Percentiles rank a stretch among this genome's conserved stretches.
These are phyloP conservation scores for Heliconius aoede DNA, from an alignment of 2,888 invertebrate species.

Conservation along the genomic window DNA sequence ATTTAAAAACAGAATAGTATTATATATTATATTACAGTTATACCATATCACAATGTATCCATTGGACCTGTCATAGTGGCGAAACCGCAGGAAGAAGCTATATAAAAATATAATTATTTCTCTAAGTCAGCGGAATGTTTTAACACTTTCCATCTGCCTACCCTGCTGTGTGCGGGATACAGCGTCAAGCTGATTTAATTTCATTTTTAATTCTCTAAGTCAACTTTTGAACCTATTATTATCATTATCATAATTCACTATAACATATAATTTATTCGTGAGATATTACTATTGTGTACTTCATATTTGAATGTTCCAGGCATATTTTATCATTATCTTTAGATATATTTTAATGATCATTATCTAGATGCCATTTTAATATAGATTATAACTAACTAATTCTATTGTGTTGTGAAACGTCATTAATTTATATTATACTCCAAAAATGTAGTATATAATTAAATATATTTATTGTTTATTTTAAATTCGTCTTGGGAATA, in stretches of 20 bases:
- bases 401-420: slow-evolving; percentile 15
- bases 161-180: too few species aligned
- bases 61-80: too few species aligned
- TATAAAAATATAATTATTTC: too few species aligned
- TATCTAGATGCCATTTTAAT: slow-evolving; percentile 19
- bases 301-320: background rate
- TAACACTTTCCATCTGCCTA: too few species aligned
- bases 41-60: too few species aligned
- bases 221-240: background rate
- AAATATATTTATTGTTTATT: slow-evolving; percentile 35
- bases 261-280: background rate
- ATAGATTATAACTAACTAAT: slow-evolving; percentile 28
- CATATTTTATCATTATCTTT: slow-evolving; percentile 2
- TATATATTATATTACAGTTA: too few species aligned
- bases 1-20: too few species aligned
- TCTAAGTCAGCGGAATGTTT: too few species aligned
- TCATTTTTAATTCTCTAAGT: too few species aligned
- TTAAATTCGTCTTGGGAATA: slow-evolving; percentile 32
- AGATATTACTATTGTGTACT: slow-evolving; percentile 8
- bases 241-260: background rate
- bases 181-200: too few species aligned
- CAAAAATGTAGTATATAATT: slow-evolving; percentile 24
- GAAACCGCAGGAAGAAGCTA: too few species aligned
- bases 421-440: background rate
- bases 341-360: slow-evolving; percentile 3